Percentiles rank a stretch among this genome's conserved stretches.
phyloP scores from a whole-genome alignment of 2,113 vertebrate species.

The Elgaria multicarinata region DNA sequence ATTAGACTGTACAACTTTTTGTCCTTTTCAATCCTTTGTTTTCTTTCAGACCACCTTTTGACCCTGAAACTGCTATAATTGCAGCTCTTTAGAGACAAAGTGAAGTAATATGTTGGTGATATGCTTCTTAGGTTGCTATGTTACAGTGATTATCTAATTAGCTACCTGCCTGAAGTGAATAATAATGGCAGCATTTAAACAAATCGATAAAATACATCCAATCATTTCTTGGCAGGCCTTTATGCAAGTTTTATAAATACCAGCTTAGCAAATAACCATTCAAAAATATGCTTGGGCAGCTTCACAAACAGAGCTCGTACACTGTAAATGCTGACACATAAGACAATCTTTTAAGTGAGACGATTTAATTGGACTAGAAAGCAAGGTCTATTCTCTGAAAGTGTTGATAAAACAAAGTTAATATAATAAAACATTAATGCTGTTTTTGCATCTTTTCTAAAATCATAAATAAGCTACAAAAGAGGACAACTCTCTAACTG shows the following conservation, averaged over 20 bases:
- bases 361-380: constrained; percentile 22
- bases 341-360: constrained; percentile 12
- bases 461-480: neutral
- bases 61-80: constrained; percentile 24
- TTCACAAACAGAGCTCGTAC: neutral
- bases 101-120: constrained; percentile 17
- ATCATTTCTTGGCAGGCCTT: constrained; percentile 13
- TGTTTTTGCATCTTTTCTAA: constrained; percentile 24
- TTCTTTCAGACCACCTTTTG: constrained; percentile 41
- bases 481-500: neutral
- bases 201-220: constrained; percentile 28
- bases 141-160: constrained; percentile 44
- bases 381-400: constrained; percentile 12
- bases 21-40: constrained; percentile 26
- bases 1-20: neutral
- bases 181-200: constrained; percentile 16
- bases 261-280: constrained; percentile 12
- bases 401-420: constrained; percentile 18
- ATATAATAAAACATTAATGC: constrained; percentile 39
- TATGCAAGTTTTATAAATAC: neutral
- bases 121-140: constrained; percentile 24
- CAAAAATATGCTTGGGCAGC: constrained; percentile 12
- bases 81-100: constrained; percentile 22
- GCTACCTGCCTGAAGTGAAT: constrained; percentile 20
- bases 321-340: constrained; percentile 27